These are phyloP conservation scores for Trachurus trachurus DNA, from an alignment of 2,797 vertebrate genomes.

Conservation along the genomic window DNA sequence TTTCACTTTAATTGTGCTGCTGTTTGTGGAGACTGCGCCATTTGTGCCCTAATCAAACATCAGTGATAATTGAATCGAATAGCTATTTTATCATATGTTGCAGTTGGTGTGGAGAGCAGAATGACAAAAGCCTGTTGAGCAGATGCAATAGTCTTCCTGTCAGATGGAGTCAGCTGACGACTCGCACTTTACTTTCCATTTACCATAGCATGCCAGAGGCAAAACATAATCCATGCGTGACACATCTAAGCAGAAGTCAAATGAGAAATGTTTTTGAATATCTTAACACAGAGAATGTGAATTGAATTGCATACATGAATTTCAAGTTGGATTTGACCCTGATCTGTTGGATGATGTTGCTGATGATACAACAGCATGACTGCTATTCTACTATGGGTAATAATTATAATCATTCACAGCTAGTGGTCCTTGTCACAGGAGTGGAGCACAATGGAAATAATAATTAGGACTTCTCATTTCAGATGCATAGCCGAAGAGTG, in stretches of 20 bases:
- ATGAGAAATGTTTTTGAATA: slow-evolving; percentile 73
- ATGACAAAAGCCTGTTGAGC: slow-evolving; percentile 56
- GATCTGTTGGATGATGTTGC: slow-evolving; percentile 78
- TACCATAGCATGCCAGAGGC: slow-evolving; percentile 58
- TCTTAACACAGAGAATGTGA: slow-evolving; percentile 61
- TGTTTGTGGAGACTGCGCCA: slow-evolving; percentile 48
- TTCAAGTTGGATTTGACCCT: slow-evolving; percentile 80
- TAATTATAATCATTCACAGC: slow-evolving; percentile 86
- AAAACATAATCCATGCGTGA: slow-evolving; percentile 57
- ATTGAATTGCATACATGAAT: slow-evolving; percentile 76
- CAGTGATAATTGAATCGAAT: slow-evolving; percentile 67
- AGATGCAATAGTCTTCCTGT: slow-evolving; percentile 54
- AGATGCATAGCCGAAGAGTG: slow-evolving; percentile 72
- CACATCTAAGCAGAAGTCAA: slow-evolving; percentile 71
- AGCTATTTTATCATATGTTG: slow-evolving; percentile 54
- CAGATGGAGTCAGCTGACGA: slow-evolving; percentile 61
- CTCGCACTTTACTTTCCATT: slow-evolving; percentile 65
- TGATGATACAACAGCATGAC: slow-evolving; percentile 81
- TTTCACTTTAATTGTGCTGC: slow-evolving; percentile 63
- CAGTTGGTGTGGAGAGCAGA: slow-evolving; percentile 32
- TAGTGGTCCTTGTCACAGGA: slow-evolving; percentile 83
- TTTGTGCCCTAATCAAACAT: slow-evolving; percentile 69
- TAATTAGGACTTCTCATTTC: slow-evolving; percentile 83
- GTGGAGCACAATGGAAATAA: slow-evolving; percentile 84
- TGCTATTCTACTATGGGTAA: slow-evolving; percentile 80